Conservation (phyloP, 1,140 invertebrate species). For the Euschistus heros region DNA sequence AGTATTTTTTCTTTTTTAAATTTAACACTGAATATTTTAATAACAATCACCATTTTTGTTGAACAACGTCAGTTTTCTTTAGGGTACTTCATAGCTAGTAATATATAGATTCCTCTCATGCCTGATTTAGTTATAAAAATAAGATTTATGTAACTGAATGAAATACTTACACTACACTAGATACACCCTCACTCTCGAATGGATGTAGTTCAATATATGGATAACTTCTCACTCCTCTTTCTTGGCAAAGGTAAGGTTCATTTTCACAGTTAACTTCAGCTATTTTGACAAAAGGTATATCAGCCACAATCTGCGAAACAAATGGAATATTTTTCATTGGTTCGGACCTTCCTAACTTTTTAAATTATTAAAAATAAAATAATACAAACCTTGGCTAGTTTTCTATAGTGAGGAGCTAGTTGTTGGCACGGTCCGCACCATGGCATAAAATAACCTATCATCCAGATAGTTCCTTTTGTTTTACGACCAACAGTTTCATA, state of each 20-base stretch:
- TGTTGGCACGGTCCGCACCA: constrained; percentile 60
- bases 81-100: no score
- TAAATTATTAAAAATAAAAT: no score
- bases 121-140: no score
- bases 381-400: constrained; percentile 38
- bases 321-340: background rate
- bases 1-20: no score
- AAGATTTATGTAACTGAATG: background rate
- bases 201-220: constrained; percentile 61
- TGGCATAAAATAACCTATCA: constrained; percentile 56
- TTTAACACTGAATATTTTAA: no score
- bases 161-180: constrained; percentile 41
- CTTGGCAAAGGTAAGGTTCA: constrained; percentile 44
- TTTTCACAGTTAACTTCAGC: constrained; percentile 57
- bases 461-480: constrained; percentile 41
- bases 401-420: constrained; percentile 48
- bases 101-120: no score
- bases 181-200: constrained; percentile 38
- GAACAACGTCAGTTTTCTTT: no score
- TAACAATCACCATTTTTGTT: no score
- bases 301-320: constrained; percentile 34
- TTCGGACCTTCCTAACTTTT: no score
- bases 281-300: constrained; percentile 44
- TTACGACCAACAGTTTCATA: constrained; percentile 42
- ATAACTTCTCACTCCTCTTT: constrained; percentile 51